Conservation (phyloP, 2,113 vertebrate genomes). For the Myotis davidii region DNA sequence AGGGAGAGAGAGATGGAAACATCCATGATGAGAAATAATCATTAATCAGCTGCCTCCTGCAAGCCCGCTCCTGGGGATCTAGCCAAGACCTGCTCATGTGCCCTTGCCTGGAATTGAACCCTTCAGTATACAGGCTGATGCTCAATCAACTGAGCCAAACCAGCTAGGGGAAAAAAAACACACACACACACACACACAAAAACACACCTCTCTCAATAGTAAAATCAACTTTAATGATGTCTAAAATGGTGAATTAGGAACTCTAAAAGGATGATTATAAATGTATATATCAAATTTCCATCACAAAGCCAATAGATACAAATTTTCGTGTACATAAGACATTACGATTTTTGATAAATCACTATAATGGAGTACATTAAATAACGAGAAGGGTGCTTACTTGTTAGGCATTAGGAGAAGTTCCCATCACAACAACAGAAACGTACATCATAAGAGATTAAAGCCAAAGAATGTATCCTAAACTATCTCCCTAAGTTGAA, state of each 20-base stretch:
- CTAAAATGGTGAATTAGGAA: constrained; percentile 29
- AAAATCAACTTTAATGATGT: background rate
- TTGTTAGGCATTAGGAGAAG: background rate
- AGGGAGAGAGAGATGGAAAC: no score
- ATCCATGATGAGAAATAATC: no score
- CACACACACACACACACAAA: no score
- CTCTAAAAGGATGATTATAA: background rate
- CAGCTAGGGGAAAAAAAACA: no score
- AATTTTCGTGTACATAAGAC: background rate
- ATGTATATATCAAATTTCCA: background rate
- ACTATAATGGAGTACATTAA: background rate
- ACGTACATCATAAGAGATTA: background rate
- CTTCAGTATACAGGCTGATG: no score
- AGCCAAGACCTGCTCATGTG: no score
- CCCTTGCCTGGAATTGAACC: no score
- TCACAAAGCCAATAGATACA: background rate
- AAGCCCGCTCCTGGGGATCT: no score
- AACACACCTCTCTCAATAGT: background rate
- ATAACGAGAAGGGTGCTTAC: background rate
- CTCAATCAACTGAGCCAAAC: no score
- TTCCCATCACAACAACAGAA: background rate
- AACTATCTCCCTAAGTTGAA: background rate
- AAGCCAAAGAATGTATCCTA: background rate
- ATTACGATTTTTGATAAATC: background rate
- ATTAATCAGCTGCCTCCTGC: no score